Evolutionary conservation across 2,797 vertebrate species (phyloP).

Genomic region (Coreius guichenoti): DNA sequence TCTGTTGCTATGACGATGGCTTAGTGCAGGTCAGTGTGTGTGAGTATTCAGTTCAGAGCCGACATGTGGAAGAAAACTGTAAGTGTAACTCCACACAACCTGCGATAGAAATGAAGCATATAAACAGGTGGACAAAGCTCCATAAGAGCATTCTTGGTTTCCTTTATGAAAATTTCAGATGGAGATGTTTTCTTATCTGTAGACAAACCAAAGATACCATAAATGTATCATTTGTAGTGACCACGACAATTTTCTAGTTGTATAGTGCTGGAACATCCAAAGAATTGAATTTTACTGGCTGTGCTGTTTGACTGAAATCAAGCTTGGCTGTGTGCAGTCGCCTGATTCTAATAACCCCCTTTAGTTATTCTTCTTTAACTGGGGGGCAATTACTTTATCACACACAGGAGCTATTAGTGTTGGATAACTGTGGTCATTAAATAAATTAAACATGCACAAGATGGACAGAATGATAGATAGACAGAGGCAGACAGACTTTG

Average conservation of each 20-base stretch:
- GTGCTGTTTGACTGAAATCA: not conserved
- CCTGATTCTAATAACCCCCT: conserved; percentile 34
- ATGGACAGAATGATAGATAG: conserved; percentile 8
- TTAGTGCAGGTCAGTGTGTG: conserved; percentile 54
- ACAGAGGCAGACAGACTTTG: not conserved
- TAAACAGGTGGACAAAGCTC: not conserved
- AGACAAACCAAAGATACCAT: not conserved
- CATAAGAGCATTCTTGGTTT: not conserved
- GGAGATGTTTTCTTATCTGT: not conserved
- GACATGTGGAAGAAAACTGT: conserved; percentile 16
- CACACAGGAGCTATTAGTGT: conserved; percentile 38
- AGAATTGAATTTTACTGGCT: not conserved
- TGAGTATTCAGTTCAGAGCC: not conserved
- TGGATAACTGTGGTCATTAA: conserved; percentile 25
- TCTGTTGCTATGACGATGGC: conserved; percentile 61
- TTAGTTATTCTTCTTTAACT: conserved; percentile 40
- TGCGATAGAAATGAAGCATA: not conserved
- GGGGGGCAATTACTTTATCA: conserved; percentile 35
- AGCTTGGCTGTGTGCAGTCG: conserved; percentile 26
- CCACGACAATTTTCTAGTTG: not conserved
- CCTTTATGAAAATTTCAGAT: not conserved
- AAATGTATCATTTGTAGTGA: not conserved
- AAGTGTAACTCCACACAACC: conserved; percentile 43
- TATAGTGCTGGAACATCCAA: not conserved
- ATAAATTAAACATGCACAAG: conserved; percentile 10